phyloP scores from a whole-genome alignment of 2,888 invertebrate genomes.

The Psylliodes chrysocephalus region DNA sequence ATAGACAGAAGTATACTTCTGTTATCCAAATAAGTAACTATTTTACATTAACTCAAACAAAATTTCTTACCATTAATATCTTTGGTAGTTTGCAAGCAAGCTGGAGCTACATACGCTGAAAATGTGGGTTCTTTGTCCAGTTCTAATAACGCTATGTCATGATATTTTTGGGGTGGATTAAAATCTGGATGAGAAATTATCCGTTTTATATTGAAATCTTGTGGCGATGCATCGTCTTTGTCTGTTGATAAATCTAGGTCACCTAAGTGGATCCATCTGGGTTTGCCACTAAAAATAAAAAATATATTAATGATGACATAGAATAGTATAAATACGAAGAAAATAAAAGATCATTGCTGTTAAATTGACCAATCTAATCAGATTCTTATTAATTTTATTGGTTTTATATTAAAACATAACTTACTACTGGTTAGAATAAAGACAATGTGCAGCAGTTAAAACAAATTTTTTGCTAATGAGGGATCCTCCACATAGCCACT shows the following conservation, averaged over 20 bases:
- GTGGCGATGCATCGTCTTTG: slow-evolving; percentile 60
- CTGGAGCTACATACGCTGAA: slow-evolving; percentile 62
- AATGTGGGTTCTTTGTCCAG: slow-evolving; percentile 59
- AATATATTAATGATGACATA: no score
- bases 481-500: slow-evolving; percentile 69
- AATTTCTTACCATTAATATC: slow-evolving; percentile 31
- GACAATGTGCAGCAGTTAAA: slow-evolving; percentile 71
- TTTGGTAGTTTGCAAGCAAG: slow-evolving; percentile 59
- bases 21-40: no score
- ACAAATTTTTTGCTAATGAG: slow-evolving; percentile 68
- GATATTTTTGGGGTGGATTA: slow-evolving; percentile 59
- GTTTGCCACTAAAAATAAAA: slow-evolving; percentile 37
- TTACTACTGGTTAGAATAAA: slow-evolving; percentile 28
- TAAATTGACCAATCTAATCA: no score
- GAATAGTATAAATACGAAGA: no score
- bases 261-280: slow-evolving; percentile 50
- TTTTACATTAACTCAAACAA: no score
- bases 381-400: no score
- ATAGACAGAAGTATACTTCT: no score
- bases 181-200: slow-evolving; percentile 62
- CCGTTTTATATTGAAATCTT: slow-evolving; percentile 51
- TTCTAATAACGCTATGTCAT: slow-evolving; percentile 66
- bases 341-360: no score
- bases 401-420: no score
- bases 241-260: slow-evolving; percentile 59